Evolutionary conservation across 2,888 invertebrate genomes (phyloP).

Genomic region (Synergus japonicus): DNA sequence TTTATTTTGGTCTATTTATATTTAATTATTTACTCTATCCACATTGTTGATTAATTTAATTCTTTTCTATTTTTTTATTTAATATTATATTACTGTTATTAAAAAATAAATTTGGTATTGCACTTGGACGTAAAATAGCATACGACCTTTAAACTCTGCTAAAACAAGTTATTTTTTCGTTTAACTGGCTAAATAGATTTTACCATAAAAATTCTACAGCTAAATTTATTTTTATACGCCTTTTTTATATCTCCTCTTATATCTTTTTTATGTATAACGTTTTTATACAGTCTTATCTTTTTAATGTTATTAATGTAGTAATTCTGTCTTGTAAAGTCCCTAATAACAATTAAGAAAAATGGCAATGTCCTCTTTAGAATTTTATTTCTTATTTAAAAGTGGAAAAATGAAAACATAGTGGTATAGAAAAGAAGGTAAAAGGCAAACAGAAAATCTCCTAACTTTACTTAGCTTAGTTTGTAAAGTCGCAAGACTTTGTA

Average conservation of each 20-base stretch:
- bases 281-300: neutral
- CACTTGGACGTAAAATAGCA: neutral
- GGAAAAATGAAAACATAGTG: neutral
- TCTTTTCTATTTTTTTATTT: neutral
- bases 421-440: neutral
- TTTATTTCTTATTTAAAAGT: neutral
- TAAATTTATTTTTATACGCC: neutral
- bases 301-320: neutral
- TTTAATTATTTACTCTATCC: neutral
- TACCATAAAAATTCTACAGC: neutral
- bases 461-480: neutral
- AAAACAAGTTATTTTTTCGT: too few species aligned
- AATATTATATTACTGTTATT: too few species aligned
- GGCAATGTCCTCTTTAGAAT: neutral
- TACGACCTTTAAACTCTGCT: neutral
- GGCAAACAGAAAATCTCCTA: neutral
- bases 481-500: neutral
- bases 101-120: neutral
- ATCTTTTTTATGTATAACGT: neutral
- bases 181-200: neutral
- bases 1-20: neutral
- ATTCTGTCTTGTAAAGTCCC: neutral
- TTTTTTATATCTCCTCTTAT: neutral
- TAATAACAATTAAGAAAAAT: neutral
- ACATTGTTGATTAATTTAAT: neutral